These are phyloP conservation scores for Rousettus madagascariensis DNA, from an alignment of 2,797 vertebrate genomes.

Conservation along the genomic window DNA sequence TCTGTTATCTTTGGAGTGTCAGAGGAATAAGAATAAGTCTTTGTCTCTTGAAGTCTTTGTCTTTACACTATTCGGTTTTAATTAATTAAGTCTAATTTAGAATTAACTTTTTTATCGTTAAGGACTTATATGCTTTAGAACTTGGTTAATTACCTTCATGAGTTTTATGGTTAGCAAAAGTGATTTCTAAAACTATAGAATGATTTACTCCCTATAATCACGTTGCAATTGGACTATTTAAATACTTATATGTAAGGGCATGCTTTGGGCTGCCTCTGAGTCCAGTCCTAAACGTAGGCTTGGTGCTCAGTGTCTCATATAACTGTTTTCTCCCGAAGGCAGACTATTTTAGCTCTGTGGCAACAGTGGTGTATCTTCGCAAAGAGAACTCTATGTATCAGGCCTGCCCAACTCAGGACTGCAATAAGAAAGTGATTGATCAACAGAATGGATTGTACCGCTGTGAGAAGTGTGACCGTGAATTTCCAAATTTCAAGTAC, in stretches of 20 bases:
- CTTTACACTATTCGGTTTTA: slow-evolving; percentile 64
- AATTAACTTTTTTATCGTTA: slow-evolving; percentile 27
- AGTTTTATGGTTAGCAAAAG: not conserved
- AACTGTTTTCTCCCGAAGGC: slow-evolving; percentile 84
- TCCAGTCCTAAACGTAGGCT: not conserved
- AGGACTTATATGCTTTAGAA: not conserved
- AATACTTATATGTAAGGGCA: not conserved
- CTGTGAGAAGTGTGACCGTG: slow-evolving; percentile 97
- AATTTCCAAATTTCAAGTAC: slow-evolving; percentile 98
- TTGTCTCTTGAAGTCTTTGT: slow-evolving; percentile 77
- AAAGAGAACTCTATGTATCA: slow-evolving; percentile 98
- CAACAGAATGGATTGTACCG: slow-evolving; percentile 96
- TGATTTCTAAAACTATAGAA: not conserved
- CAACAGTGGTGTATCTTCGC: slow-evolving; percentile 93
- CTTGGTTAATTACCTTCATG: not conserved
- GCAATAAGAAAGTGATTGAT: slow-evolving; percentile 99
- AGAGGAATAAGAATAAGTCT: slow-evolving; percentile 69
- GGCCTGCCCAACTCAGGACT: slow-evolving; percentile 95
- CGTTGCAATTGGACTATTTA: not conserved
- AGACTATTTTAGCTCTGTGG: slow-evolving; percentile 94
- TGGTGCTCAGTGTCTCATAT: slow-evolving; percentile 54
- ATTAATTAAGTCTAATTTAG: slow-evolving; percentile 57
- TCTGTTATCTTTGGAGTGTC: slow-evolving; percentile 58
- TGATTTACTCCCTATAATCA: not conserved
- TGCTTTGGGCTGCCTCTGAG: not conserved